Base-by-base conservation (phyloP, 2,888 invertebrate genomes). In the Scaptomyza polygonia region DNA sequence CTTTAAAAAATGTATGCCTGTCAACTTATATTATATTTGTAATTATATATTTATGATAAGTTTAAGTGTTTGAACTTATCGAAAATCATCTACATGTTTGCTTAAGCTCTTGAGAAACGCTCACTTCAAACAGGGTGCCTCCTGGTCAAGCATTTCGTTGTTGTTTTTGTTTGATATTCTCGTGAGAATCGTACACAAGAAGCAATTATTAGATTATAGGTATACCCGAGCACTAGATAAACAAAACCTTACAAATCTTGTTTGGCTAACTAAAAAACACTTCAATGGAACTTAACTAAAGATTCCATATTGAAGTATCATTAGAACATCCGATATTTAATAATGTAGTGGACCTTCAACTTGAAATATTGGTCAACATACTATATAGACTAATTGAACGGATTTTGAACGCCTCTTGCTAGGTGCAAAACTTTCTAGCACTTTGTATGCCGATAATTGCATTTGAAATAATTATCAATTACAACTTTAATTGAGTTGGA, bases 121-220 rank as follows among this genome's bases (percentile, higher is more conserved):
- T 9, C 18, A 48, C 25, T 25, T 3, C 4, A 36, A 11, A 53
- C 43, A 55, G 59, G 21, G 47, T 48, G 21, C 49, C 40, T 42
- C 2, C 27, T 29, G 42, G 49, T 62, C 40, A 6, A 34, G 18
- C 40, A 63, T 40, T 49, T 1, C n/a, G 11, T 30, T 3, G 18
- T n/a, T 12, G 14, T 21, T 0, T 12, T 11, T 27, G 9, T 7
- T 44, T 16, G 29, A 16, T 16, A 9, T 42, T n/a, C 14, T 29
- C 65, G 29, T 62, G 51, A 36, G 66, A 83, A 77, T 58, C 47
- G 58, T 52, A 59, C 70, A 61, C 75, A 84, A 67, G 66, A 65
- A 73, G 85, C 61, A 67, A 63, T 77, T 66, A 64, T 49, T 61
- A 54, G 62, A 61, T 62, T 84, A 71, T 84, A n/a, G n/a, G n/a